Evolutionary conservation across 2,113 vertebrate species (phyloP).

Genomic region (Isurus oxyrinchus): DNA sequence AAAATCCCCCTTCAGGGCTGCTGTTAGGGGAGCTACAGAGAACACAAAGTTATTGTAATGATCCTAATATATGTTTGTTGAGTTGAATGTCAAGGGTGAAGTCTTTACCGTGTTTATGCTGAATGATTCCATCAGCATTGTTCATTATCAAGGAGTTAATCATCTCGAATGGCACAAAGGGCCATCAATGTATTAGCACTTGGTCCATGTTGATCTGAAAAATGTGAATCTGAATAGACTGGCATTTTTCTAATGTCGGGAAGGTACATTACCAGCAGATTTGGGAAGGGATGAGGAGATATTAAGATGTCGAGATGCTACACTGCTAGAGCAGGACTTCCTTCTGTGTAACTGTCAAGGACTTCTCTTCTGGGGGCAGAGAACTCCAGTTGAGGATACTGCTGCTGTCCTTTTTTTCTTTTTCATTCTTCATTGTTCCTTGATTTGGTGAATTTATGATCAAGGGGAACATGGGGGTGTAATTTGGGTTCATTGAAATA

Average conservation of each 20-base stretch:
- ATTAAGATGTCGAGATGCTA: not conserved
- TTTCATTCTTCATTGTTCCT: not conserved
- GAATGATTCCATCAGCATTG: not conserved
- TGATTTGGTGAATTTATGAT: not conserved
- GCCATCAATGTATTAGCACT: not conserved
- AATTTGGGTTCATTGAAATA: not conserved
- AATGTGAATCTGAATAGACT: not conserved
- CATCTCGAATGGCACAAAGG: not conserved
- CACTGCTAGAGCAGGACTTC: not conserved
- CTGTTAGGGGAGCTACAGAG: not conserved
- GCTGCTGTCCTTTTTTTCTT: not conserved
- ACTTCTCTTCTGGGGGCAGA: not conserved
- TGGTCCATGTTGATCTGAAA: not conserved
- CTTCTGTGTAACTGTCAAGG: not conserved
- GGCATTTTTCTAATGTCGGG: not conserved
- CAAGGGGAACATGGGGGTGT: not conserved
- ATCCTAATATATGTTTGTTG: not conserved
- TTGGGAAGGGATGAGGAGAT: not conserved
- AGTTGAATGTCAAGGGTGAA: not conserved
- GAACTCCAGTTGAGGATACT: not conserved
- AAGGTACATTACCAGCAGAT: not conserved
- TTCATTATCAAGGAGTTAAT: not conserved
- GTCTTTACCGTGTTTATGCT: not conserved
- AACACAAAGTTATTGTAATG: not conserved
- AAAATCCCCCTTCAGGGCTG: not conserved